Conservation (phyloP, 2,888 invertebrate species). For the Cataglyphis rosenhaueri region DNA sequence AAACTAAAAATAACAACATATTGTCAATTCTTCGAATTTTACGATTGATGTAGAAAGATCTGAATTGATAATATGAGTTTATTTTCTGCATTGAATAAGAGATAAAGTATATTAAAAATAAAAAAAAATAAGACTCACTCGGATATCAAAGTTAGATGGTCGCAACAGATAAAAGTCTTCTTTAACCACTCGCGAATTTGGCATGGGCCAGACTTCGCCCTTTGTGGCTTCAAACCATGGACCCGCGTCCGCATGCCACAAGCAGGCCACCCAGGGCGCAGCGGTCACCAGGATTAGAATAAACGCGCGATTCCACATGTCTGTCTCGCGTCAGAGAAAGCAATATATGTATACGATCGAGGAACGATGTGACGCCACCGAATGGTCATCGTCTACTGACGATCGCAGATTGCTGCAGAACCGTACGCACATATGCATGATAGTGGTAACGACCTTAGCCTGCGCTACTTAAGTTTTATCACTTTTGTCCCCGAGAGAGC, state of each 20-base stretch:
- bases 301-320: conserved; percentile 44
- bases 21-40: not conserved
- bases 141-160: conserved; percentile 86
- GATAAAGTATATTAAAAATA: not conserved
- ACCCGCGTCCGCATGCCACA: conserved; percentile 85
- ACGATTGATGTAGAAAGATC: not conserved
- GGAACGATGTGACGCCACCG: conserved; percentile 68
- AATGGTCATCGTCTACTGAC: conserved; percentile 74
- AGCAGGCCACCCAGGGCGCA: not conserved
- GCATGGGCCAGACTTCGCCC: conserved; percentile 91
- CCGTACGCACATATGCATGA: conserved; percentile 59
- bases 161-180: conserved; percentile 85
- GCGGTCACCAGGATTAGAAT: conserved; percentile 34
- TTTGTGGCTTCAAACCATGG: conserved; percentile 87
- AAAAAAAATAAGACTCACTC: conserved; percentile 67
- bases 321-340: not conserved
- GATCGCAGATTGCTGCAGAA: conserved; percentile 57
- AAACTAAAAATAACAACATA: not conserved
- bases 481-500: conserved; percentile 63
- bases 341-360: conserved; percentile 20
- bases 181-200: conserved; percentile 85
- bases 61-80: not conserved
- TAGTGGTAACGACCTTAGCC: conserved; percentile 75
- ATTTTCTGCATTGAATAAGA: not conserved
- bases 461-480: conserved; percentile 75